A percentile compares a stretch with the other conserved stretches of the same genome.
Conservation (phyloP, 2,888 invertebrate genomes). For the Phyllotreta cruciferae region DNA sequence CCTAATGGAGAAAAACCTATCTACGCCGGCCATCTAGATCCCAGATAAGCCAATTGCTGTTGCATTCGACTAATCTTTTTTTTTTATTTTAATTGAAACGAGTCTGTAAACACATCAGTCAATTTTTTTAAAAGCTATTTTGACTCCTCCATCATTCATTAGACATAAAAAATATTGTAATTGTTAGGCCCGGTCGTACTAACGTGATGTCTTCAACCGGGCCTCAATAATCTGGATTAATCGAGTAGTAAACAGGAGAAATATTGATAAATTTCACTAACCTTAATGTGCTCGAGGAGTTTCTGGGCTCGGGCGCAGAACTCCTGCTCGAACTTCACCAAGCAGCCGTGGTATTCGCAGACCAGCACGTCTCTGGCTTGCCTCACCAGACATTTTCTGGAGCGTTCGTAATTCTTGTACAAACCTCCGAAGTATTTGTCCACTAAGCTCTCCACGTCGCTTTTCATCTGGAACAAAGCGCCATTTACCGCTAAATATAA, state of each 20-base stretch:
- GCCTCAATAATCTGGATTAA: too few relatives aligned
- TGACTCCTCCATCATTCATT: slow-evolving; percentile 1
- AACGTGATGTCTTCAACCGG: too few relatives aligned
- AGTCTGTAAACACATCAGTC: slow-evolving; percentile 24
- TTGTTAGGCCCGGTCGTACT: too few relatives aligned
- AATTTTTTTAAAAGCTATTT: slow-evolving; percentile 7
- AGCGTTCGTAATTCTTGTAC: slow-evolving; percentile 68
- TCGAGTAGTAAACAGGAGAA: too few relatives aligned
- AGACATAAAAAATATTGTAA: too few relatives aligned
- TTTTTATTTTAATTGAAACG: slow-evolving; percentile 32
- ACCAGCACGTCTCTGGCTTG: slow-evolving; percentile 74
- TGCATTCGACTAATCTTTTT: slow-evolving; percentile 28
- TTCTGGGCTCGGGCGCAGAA: slow-evolving; percentile 69
- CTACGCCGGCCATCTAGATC: too few relatives aligned
- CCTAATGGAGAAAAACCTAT: too few relatives aligned
- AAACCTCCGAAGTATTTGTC: slow-evolving; percentile 69
- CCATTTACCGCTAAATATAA: slow-evolving; percentile 1
- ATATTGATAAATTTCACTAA: slow-evolving; percentile 40
- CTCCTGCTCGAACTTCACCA: slow-evolving; percentile 68
- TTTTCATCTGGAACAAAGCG: slow-evolving; percentile 56
- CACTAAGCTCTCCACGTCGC: slow-evolving; percentile 62
- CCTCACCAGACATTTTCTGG: slow-evolving; percentile 68
- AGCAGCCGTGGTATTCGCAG: slow-evolving; percentile 70
- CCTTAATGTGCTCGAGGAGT: slow-evolving; percentile 65
- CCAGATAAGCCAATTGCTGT: too few relatives aligned